Conservation (phyloP, 2,113 vertebrate genomes). For the Cacatua alba region DNA sequence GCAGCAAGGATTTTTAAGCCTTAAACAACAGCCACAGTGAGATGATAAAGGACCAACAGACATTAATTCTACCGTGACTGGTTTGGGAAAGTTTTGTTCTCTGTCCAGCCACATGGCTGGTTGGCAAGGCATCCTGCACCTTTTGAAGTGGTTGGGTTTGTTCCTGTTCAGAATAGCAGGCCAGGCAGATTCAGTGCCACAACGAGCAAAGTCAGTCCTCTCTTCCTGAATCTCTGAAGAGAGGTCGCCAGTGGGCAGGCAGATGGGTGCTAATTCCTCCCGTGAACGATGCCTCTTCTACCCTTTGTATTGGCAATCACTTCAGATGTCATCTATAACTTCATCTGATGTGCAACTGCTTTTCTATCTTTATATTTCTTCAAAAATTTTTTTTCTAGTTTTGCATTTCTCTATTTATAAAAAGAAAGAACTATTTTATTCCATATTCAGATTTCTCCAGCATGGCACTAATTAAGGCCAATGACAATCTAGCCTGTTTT, state of each 20-base stretch:
- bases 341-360: neutral
- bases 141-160: neutral
- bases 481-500: neutral
- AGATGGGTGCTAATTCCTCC: neutral
- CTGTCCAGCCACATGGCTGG: rapidly evolving
- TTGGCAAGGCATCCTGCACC: rapidly evolving
- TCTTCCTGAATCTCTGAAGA: neutral
- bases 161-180: neutral
- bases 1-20: neutral
- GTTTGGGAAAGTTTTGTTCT: neutral
- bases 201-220: neutral
- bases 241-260: neutral
- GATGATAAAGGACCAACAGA: neutral
- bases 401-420: neutral
- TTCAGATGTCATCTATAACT: neutral
- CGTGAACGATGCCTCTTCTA: neutral
- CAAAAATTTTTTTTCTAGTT: neutral
- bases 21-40: neutral
- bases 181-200: neutral
- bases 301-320: neutral
- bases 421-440: neutral
- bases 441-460: neutral
- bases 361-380: neutral
- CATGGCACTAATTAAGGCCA: neutral
- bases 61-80: neutral